Base-by-base conservation (phyloP, 2,113 vertebrate species). In the Myotis yumanensis region DNA sequence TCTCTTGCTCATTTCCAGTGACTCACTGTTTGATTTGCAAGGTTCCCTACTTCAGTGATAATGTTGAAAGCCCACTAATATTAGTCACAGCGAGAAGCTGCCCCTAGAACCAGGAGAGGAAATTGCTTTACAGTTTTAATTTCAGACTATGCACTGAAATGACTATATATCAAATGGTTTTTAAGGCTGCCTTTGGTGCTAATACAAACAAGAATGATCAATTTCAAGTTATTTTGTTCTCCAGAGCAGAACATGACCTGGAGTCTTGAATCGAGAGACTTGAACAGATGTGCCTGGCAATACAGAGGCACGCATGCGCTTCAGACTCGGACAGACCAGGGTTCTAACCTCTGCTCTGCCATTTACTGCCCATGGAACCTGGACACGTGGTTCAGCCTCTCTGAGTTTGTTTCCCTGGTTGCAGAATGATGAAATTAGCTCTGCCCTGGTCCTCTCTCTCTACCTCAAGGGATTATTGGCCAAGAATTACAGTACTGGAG, bases 111-210 rank as follows among this genome's bases (percentile, higher is more conserved):
- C 32, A 57, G 83, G 64, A 95, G 69, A 96, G 95, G 97, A 97
- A 97, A 97, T 97, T 96, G 93, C 95, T 96, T 97, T 83, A 69
- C 90, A 71, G 90, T 89, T 96, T 94, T 97, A 97, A 97, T 97
- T 97, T 95, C 92, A 96, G 92, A 80, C 86, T 52, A 90, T 40
- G 86, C 93, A 90, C 92, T 93, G 54, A 86, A 96, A 92, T 62
- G 90, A 95, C 90, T 90, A 84, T 90, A 40, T 86, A 97, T 95
- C 93, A 96, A 83, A 90, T 88, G 64, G 82, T 80, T 94, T 96
- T 93, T 92, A 86, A 76, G 54, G 75, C 86, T 90, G 92, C 87
- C 54, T 93, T 80, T 59, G 43, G 62, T 79, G 64, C 73, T 71
- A 82, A 93, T 84, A 88, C 51, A 93, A 93, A 86, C n/a, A 89